Conservation (phyloP, 2,113 vertebrate species). For the Sinosuthora webbiana region DNA sequence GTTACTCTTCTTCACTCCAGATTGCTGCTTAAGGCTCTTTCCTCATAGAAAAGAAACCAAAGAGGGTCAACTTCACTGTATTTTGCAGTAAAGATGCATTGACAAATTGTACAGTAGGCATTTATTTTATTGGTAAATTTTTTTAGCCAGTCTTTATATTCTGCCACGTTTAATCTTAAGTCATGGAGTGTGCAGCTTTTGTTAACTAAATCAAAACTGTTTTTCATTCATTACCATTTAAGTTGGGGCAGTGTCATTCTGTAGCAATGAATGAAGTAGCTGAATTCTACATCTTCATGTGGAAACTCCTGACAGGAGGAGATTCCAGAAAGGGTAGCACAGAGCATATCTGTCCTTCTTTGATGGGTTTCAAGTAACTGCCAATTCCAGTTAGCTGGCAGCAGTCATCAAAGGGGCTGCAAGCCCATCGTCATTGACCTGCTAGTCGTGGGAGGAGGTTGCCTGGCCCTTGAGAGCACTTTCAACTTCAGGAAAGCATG, state of each 20-base stretch:
- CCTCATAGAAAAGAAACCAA: not conserved
- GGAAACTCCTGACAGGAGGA: not conserved
- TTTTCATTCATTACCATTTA: not conserved
- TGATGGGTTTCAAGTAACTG: not conserved
- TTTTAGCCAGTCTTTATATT: not conserved
- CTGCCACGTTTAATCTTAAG: fast-evolving
- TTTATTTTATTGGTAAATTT: not conserved
- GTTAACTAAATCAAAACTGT: not conserved
- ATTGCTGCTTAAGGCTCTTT: not conserved
- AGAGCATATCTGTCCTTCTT: not conserved
- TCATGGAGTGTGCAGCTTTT: not conserved
- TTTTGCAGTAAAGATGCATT: not conserved
- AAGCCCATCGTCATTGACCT: not conserved
- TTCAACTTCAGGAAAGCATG: not conserved
- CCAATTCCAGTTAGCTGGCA: not conserved
- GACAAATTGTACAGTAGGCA: not conserved
- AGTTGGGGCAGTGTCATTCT: not conserved
- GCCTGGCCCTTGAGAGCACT: not conserved
- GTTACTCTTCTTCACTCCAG: not conserved
- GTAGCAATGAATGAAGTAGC: not conserved
- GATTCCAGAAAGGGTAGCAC: not conserved
- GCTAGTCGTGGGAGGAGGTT: not conserved
- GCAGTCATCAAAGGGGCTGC: not conserved
- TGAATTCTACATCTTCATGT: not conserved
- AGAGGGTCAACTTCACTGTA: not conserved